Percentiles rank a stretch among this genome's conserved stretches.
Conservation (phyloP, 2,888 invertebrate genomes). For the Pyrgus malvae region DNA sequence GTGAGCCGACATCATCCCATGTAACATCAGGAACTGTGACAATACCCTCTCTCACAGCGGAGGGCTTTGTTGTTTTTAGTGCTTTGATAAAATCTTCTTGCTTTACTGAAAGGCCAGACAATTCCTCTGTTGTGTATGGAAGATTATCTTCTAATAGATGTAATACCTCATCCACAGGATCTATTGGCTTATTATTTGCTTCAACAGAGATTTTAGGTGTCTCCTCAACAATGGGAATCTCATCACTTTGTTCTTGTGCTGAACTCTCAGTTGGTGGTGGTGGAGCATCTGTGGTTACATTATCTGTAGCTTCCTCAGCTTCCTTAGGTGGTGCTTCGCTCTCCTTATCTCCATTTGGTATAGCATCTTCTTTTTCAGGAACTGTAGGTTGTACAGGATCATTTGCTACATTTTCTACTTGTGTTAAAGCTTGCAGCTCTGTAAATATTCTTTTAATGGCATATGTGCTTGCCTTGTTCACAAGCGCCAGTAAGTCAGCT, state of each 20-base stretch:
- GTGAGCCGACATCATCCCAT: conserved; percentile 98
- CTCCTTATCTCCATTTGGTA: conserved; percentile 69
- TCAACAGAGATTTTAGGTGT: conserved; percentile 31
- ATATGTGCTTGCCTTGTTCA: conserved; percentile 93
- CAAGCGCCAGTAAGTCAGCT: conserved; percentile 93
- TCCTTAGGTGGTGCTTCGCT: conserved; percentile 43
- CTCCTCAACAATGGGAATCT: conserved; percentile 35
- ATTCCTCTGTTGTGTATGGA: conserved; percentile 83
- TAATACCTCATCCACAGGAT: conserved; percentile 78
- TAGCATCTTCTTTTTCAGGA: conserved; percentile 46
- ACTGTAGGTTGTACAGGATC: conserved; percentile 41
- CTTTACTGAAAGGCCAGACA: conserved; percentile 85
- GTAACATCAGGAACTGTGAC: conserved; percentile 98
- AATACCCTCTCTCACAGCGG: conserved; percentile 97
- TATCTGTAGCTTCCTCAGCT: conserved; percentile 36
- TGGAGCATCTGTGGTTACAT: conserved; percentile 23
- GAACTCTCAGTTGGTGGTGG: conserved; percentile 28
- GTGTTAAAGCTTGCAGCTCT: conserved; percentile 48
- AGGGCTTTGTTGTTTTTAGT: conserved; percentile 92
- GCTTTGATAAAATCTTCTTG: conserved; percentile 90
- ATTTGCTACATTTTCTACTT: conserved; percentile 28
- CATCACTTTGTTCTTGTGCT: conserved; percentile 37
- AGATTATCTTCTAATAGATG: conserved; percentile 85
- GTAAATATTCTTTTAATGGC: conserved; percentile 87
- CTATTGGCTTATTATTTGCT: conserved; percentile 37